Base-by-base conservation (phyloP, 2,888 invertebrate species). In the Conchocele bisecta region DNA sequence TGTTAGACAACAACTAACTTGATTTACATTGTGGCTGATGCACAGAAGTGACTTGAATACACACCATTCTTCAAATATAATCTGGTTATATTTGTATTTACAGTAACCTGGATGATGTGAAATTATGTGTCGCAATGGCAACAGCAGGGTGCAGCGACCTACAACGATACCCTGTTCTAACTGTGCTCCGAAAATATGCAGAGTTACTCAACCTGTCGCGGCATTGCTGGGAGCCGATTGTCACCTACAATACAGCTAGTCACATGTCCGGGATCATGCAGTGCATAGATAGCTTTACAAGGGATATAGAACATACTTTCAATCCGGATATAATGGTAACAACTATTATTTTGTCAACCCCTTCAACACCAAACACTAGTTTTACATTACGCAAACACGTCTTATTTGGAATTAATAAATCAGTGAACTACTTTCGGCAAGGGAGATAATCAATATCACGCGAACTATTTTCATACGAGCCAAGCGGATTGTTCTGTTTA, bases 101-200 rank as follows among this genome's bases (percentile, higher is more conserved):
- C 28, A 67, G 67, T 31, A 59, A 59, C 41, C 20, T 46, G 5
- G 56, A 68, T 28, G 60, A 60, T 50, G 39, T 60, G 5, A 35
- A 53, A 6, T 28, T 48, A 28, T 68, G 67, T 48, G 24, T 68
- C 17, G 9, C 24, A 5, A 35, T 29, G 13, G 33, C 60, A 37
- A 54, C 28, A 13, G 48, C 54, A 37, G 67, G 67, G 15, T 68
- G 67, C 50, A 68, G 54, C 20, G 26, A 29, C 17, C 20, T 56
- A 3, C 60, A 61, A 20, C 33, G 22, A 17, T 56, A 29, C 42
- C 42, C 57, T 50, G 24, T 60, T 37, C 22, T n/a, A 13, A 48
- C 26, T 24, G 37, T 60, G 28, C 39, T 50, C 2, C 48, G 53
- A 15, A 28, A 15, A 15, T 29, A 2, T 13, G 26, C 48, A 24